These are phyloP conservation scores for Eulemur rubriventer DNA, from an alignment of 2,797 vertebrate genomes.

Conservation along the genomic window DNA sequence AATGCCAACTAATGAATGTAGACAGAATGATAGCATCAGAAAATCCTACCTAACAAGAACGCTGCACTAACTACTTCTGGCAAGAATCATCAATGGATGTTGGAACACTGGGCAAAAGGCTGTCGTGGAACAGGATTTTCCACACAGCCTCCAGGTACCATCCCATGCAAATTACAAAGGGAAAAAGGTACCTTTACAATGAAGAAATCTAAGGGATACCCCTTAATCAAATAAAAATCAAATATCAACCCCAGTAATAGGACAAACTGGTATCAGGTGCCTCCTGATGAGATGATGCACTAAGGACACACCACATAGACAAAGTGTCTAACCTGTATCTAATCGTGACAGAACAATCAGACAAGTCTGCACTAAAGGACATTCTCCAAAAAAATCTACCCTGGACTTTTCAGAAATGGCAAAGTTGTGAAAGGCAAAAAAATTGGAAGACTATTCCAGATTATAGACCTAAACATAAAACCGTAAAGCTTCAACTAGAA, in stretches of 20 bases:
- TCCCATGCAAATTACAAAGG: background rate
- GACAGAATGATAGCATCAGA: background rate
- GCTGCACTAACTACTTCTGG: background rate
- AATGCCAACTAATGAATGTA: background rate
- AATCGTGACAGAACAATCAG: background rate
- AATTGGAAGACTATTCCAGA: background rate
- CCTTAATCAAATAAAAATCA: background rate
- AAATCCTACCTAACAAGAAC: background rate
- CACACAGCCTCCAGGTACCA: background rate
- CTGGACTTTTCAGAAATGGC: background rate
- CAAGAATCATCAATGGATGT: background rate
- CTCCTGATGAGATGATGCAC: background rate
- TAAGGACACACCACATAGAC: background rate
- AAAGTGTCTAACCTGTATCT: background rate
- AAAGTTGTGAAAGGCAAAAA: background rate
- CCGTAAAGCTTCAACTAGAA: background rate
- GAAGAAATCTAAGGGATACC: background rate
- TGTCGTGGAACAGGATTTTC: background rate
- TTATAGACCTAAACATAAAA: background rate
- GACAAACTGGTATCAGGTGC: background rate
- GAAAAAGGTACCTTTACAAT: background rate
- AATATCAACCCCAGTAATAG: background rate
- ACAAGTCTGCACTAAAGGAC: background rate
- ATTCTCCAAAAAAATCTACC: background rate
- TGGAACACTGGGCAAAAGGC: background rate